Evolutionary conservation across 2,888 invertebrate genomes (phyloP), one percentile per base, ranked within the genome.

Genomic region (Machimus atricapillus): DNA sequence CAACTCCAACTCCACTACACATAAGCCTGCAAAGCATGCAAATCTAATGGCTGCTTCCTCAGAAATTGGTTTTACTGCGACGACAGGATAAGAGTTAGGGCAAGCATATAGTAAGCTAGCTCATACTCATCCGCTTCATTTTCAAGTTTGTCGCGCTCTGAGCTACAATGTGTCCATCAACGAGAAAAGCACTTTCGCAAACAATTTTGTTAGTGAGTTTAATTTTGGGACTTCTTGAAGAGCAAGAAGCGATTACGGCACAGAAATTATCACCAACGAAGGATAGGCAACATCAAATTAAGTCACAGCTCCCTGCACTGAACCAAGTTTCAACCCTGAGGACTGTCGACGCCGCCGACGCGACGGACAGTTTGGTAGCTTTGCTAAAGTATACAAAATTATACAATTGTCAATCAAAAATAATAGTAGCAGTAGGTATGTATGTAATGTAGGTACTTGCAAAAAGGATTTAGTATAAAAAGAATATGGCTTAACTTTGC

Each of bases 161-260:
- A 34, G 27, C 31, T 56, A 87, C 85, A 19, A 88, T 88, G 31
- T 88, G 88, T 77, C 87, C 87, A 86, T 87, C 88, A 37, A 87
- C 56, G 81, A 46, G 87, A 81, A 87, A 87, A 87, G 87, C 40
- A 87, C 87, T 87, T 87, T 81, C 52, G 87, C 79, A 79, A 87
- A 87, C 87, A 87, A 81, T 76, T 46, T 85, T 85, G 52, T 85
- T 77, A 37, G 34, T 31, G 85, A 85, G 52, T 74, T 85, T 43
- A 74, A 76, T 74, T 85, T 85, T 27, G 27, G 40, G 46, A 66
- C 78, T 19, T 40, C 37, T 40, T 19, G 78, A 78, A 4, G 43
- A 78, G 23, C 37, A n/a, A 43, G 78, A 78, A 78, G 23, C 23
- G 78, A 78, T 78, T 46, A 78, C 40, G 23, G 43, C 78, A 9